phyloP scores from a whole-genome alignment of 2,113 vertebrate species.

The Alexandromys fortis region DNA sequence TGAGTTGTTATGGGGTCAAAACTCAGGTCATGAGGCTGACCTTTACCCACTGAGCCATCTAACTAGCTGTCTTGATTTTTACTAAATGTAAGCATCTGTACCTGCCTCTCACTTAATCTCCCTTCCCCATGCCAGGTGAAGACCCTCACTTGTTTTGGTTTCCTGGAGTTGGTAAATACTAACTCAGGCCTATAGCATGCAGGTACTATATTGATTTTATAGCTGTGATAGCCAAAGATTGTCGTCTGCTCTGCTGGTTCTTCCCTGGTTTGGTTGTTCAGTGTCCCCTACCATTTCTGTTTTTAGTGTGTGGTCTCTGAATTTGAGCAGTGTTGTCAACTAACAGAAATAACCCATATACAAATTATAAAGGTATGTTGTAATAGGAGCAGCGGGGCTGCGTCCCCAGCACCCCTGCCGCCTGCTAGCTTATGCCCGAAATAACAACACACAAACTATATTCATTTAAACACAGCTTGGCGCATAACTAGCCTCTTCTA shows the following conservation, averaged over 20 bases:
- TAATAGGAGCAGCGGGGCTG: too few species aligned
- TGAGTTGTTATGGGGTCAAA: background rate
- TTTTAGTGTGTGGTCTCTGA: constrained; percentile 12
- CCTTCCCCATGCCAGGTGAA: background rate
- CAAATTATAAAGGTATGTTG: background rate
- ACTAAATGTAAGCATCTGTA: background rate
- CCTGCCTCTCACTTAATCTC: background rate
- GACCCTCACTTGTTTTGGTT: background rate
- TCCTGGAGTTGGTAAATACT: background rate
- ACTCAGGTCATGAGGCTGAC: background rate
- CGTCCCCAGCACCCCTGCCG: too few species aligned
- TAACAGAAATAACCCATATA: constrained; percentile 35
- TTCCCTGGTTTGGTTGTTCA: background rate
- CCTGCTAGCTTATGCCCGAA: too few species aligned
- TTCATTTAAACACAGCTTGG: too few species aligned
- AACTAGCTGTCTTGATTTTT: background rate
- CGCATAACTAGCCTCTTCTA: too few species aligned
- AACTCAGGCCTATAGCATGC: background rate
- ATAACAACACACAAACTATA: too few species aligned
- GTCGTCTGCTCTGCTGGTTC: background rate
- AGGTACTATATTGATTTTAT: background rate
- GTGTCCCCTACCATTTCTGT: background rate
- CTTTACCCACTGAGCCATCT: background rate
- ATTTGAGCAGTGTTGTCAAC: constrained; percentile 16
- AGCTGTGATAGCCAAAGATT: background rate